A percentile compares a stretch with the other conserved stretches of the same genome.
Conservation (phyloP, 2,888 invertebrate species). For the Therioaphis trifolii region DNA sequence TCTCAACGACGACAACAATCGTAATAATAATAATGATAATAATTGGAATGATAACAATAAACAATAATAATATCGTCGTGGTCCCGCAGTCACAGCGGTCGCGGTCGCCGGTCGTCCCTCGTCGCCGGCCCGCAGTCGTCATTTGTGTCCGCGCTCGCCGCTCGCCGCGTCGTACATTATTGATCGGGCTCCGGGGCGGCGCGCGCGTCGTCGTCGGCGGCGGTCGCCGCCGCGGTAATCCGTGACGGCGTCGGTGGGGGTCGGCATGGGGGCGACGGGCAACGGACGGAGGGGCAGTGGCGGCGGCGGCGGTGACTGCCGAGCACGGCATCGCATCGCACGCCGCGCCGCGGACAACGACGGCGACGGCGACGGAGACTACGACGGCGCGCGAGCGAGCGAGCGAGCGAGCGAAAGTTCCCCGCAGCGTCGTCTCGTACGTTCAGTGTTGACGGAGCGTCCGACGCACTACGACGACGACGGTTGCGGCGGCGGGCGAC, state of each 20-base stretch:
- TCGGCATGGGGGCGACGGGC: slow-evolving; percentile 5
- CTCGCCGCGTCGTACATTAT: slow-evolving; percentile 46
- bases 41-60: no score
- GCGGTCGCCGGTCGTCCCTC: not conserved
- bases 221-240: not conserved
- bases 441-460: slow-evolving; percentile 62
- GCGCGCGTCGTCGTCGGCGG: slow-evolving; percentile 46
- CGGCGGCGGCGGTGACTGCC: slow-evolving; percentile 11
- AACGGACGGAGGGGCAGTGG: not conserved
- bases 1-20: no score
- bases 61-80: not conserved
- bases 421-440: slow-evolving; percentile 41
- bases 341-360: slow-evolving; percentile 50
- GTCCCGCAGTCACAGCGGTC: not conserved
- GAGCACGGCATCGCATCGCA: slow-evolving; percentile 30
- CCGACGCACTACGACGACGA: slow-evolving; percentile 46
- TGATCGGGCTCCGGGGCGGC: slow-evolving; percentile 59
- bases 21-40: no score
- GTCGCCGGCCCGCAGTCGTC: not conserved
- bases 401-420: slow-evolving; percentile 55
- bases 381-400: slow-evolving; percentile 29
- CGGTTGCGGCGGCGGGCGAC: not conserved
- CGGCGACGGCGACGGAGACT: not conserved
- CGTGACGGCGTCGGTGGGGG: not conserved
- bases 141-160: slow-evolving; percentile 35